phyloP scores from a whole-genome alignment of 2,888 invertebrate species.

The Oscheius sp. region DNA sequence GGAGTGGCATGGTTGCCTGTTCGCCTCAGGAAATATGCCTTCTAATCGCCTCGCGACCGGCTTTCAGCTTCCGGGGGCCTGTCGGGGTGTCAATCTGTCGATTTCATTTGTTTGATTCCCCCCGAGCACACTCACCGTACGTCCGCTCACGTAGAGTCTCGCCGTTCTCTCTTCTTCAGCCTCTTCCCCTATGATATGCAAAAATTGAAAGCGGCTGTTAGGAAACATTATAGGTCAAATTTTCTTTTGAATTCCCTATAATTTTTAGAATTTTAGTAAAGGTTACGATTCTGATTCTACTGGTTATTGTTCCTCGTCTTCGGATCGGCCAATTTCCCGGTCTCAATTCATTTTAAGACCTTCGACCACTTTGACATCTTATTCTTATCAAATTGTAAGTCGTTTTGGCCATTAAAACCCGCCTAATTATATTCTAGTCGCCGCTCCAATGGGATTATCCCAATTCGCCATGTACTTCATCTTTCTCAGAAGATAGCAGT shows the following conservation, averaged over 20 bases:
- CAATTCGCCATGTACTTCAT: slow-evolving; percentile 21
- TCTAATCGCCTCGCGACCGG: not conserved
- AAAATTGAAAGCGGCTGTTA: slow-evolving; percentile 24
- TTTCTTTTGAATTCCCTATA: not conserved
- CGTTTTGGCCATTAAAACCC: not conserved
- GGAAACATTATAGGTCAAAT: slow-evolving; percentile 6
- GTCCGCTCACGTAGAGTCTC: slow-evolving; percentile 19
- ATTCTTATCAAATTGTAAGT: slow-evolving; percentile 22
- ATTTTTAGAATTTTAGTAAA: not conserved
- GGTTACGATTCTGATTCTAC: slow-evolving; percentile 54
- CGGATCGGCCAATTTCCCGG: slow-evolving; percentile 38
- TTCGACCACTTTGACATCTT: slow-evolving; percentile 11
- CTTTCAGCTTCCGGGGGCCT: slow-evolving; percentile 21
- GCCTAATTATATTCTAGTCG: no score
- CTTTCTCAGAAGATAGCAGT: slow-evolving; percentile 15
- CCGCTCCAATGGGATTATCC: slow-evolving; percentile 16
- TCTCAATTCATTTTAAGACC: slow-evolving; percentile 56
- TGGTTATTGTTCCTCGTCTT: slow-evolving; percentile 46
- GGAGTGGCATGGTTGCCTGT: not conserved
- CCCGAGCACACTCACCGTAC: slow-evolving; percentile 23
- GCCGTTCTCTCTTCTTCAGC: not conserved
- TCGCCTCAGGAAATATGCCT: not conserved
- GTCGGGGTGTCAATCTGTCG: slow-evolving; percentile 32
- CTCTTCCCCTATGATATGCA: slow-evolving; percentile 17
- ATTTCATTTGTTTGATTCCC: slow-evolving; percentile 26